These are phyloP conservation scores for Drosophila tsacasi DNA, from an alignment of 1,140 invertebrate species.

Conservation along the genomic window DNA sequence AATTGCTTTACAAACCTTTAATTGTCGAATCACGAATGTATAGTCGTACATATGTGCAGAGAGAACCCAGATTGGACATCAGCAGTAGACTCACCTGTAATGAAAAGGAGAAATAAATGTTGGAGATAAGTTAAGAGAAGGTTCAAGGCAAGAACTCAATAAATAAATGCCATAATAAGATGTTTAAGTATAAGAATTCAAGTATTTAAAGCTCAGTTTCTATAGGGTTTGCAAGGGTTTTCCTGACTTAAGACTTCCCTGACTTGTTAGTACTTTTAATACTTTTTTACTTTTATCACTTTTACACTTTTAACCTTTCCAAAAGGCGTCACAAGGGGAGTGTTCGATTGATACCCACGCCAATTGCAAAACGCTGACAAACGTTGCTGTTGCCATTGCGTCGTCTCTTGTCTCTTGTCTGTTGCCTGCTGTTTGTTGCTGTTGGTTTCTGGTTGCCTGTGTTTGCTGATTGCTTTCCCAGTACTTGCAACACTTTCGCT, in stretches of 20 bases:
- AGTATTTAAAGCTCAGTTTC: not conserved
- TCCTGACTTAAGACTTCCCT: no score
- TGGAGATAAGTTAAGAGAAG: constrained; percentile 31
- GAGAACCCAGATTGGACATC: constrained; percentile 22
- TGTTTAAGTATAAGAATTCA: not conserved
- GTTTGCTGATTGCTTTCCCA: constrained; percentile 48
- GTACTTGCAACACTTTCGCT: constrained; percentile 60
- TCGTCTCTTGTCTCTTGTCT: constrained; percentile 1
- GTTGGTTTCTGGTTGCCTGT: constrained; percentile 21
- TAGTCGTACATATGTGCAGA: constrained; percentile 25
- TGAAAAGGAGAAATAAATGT: constrained; percentile 26
- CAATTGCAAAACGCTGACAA: constrained; percentile 46
- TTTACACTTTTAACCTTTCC: not conserved
- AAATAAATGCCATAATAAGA: not conserved
- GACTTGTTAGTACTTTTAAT: not conserved
- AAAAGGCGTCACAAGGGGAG: not conserved
- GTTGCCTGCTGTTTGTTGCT: constrained; percentile 18
- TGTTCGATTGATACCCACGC: constrained; percentile 35
- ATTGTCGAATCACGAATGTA: constrained; percentile 63
- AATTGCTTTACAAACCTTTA: constrained; percentile 75
- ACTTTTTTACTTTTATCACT: no score
- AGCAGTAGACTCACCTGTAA: constrained; percentile 67
- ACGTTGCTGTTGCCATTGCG: constrained; percentile 5
- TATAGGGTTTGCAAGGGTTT: not conserved
- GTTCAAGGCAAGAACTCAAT: not conserved